Percentiles rank a stretch among this genome's conserved stretches.
Evolutionary conservation across 2,888 invertebrate genomes (phyloP).

Genomic region (Drosophila conformis): DNA sequence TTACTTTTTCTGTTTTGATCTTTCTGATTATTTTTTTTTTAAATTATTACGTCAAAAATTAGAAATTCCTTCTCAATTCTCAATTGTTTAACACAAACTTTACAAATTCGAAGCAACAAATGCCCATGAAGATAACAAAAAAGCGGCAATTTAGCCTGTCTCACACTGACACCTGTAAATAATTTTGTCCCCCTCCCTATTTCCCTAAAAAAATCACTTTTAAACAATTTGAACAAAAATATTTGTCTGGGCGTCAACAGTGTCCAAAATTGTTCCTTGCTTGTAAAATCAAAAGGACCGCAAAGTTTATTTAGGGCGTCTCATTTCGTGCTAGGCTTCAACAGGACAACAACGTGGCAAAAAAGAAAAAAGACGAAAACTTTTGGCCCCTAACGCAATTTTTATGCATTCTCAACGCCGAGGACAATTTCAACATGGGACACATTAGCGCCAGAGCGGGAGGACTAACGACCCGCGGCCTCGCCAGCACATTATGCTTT

Average conservation of each 20-base stretch:
- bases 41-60: background rate
- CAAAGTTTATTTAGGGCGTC: slow-evolving; percentile 75
- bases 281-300: slow-evolving; percentile 58
- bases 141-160: slow-evolving; percentile 35
- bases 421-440: slow-evolving; percentile 70
- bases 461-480: slow-evolving; percentile 59
- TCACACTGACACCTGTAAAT: slow-evolving; percentile 41
- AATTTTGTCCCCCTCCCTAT: slow-evolving; percentile 29
- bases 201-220: slow-evolving; percentile 67
- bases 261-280: slow-evolving; percentile 40
- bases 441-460: slow-evolving; percentile 68
- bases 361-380: slow-evolving; percentile 23
- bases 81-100: background rate
- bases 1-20: background rate
- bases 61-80: background rate
- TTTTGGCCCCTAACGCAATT: slow-evolving; percentile 69
- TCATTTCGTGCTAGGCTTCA: background rate
- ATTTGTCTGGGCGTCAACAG: slow-evolving; percentile 77
- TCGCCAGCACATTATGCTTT: slow-evolving; percentile 72
- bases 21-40: background rate
- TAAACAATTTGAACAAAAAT: slow-evolving; percentile 76
- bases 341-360: slow-evolving; percentile 19
- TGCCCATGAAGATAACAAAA: slow-evolving; percentile 9
- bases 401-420: slow-evolving; percentile 65
- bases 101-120: background rate